These are phyloP conservation scores for Melanotaenia boesemani DNA, from an alignment of 2,797 vertebrate species.

Conservation along the genomic window DNA sequence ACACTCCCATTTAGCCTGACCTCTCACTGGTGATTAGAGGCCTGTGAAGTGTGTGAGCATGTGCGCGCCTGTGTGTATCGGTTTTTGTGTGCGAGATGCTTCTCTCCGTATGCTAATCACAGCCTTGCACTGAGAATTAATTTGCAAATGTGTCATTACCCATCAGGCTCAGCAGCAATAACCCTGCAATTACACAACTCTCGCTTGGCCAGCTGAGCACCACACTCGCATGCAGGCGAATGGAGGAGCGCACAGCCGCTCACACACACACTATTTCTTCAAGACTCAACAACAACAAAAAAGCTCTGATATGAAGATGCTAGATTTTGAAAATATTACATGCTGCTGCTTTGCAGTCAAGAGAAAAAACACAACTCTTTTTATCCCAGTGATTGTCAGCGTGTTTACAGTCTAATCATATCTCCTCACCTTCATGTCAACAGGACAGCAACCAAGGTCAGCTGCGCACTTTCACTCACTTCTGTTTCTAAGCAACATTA, in stretches of 20 bases:
- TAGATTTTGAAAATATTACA: slow-evolving; percentile 24
- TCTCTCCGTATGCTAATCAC: slow-evolving; percentile 91
- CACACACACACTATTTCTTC: slow-evolving; percentile 28
- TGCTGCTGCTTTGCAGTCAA: neutral
- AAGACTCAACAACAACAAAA: slow-evolving; percentile 21
- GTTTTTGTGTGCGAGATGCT: slow-evolving; percentile 81
- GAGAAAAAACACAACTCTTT: slow-evolving; percentile 20
- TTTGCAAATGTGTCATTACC: slow-evolving; percentile 99
- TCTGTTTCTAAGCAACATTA: slow-evolving; percentile 76
- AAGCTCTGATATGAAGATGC: slow-evolving; percentile 23
- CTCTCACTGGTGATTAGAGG: slow-evolving; percentile 74
- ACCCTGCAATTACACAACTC: slow-evolving; percentile 96
- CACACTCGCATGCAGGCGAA: slow-evolving; percentile 54
- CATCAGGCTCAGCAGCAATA: slow-evolving; percentile 95
- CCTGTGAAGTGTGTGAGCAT: slow-evolving; percentile 58
- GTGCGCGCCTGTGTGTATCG: slow-evolving; percentile 25
- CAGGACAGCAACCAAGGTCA: slow-evolving; percentile 67
- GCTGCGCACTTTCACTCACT: slow-evolving; percentile 65
- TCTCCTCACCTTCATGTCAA: slow-evolving; percentile 65
- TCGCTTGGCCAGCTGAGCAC: slow-evolving; percentile 86
- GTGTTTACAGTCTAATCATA: slow-evolving; percentile 62
- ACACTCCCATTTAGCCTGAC: slow-evolving; percentile 75
- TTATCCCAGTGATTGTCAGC: slow-evolving; percentile 22
- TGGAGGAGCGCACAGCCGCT: slow-evolving; percentile 28
- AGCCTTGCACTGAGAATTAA: slow-evolving; percentile 94